Evolutionary conservation across 2,113 vertebrate species (phyloP).

Genomic region (Lethenteron camtschaticum): DNA sequence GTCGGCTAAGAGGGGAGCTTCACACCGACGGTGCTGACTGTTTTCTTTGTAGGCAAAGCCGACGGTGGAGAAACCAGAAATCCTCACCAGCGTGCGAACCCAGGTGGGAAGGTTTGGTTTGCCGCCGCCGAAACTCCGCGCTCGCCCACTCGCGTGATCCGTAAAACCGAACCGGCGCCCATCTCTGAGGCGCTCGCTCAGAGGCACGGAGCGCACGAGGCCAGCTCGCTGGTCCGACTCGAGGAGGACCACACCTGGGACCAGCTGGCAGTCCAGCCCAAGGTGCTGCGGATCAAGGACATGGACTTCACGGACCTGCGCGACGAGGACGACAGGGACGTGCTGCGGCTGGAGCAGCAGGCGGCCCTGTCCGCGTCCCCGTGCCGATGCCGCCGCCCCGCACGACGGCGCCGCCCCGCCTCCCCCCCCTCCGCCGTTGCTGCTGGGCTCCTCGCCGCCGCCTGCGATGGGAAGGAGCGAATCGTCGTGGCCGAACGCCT

Average conservation of each 20-base stretch:
- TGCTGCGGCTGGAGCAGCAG: slow-evolving; percentile 29
- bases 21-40: no score
- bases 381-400: slow-evolving; percentile 18
- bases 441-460: slow-evolving; percentile 27
- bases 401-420: slow-evolving; percentile 10
- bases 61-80: no score
- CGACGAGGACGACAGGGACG: slow-evolving; percentile 69
- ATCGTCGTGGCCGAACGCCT: slow-evolving; percentile 9
- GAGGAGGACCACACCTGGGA: slow-evolving; percentile 21
- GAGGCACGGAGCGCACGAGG: no score
- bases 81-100: no score
- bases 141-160: no score
- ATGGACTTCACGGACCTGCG: slow-evolving; percentile 79
- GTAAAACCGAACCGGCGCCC: no score
- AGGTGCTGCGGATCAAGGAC: slow-evolving; percentile 55
- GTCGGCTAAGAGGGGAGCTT: no score
- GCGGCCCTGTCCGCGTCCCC: slow-evolving; percentile 12
- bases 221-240: no score
- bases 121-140: no score
- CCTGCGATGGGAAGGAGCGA: not conserved
- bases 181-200: no score
- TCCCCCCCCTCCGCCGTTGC: slow-evolving; percentile 10
- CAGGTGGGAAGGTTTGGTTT: no score
- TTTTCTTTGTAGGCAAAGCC: no score
- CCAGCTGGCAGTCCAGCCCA: slow-evolving; percentile 21